These are phyloP conservation scores for Xestia xanthographa DNA, from an alignment of 2,888 invertebrate genomes.

Conservation along the genomic window DNA sequence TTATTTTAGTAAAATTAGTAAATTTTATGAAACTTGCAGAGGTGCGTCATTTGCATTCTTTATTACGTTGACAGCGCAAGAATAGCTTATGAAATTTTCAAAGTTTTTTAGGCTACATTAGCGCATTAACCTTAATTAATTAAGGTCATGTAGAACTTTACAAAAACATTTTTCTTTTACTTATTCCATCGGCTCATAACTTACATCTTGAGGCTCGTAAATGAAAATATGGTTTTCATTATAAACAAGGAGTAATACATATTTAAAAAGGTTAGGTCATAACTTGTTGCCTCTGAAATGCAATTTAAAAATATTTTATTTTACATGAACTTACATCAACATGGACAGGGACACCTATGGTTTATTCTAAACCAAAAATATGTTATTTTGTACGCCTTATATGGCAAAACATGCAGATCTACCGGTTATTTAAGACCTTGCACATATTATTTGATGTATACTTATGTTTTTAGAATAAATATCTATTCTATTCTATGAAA, in stretches of 20 bases:
- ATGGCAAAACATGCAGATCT: no score
- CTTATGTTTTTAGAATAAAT: no score
- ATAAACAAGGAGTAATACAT: background rate
- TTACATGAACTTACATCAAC: background rate
- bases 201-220: background rate
- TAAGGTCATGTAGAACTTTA: background rate
- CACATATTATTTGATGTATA: no score
- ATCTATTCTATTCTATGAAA: no score
- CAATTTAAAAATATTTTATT: background rate
- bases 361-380: no score
- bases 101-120: background rate
- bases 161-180: background rate
- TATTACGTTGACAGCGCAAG: background rate
- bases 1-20: background rate
- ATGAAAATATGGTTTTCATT: background rate
- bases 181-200: background rate
- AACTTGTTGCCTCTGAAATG: background rate
- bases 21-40: background rate
- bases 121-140: no score
- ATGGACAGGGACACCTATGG: background rate
- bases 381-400: no score
- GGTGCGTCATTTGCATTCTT: background rate
- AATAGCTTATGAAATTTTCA: background rate
- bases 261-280: background rate
- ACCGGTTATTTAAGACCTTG: no score